These are phyloP conservation scores for Tychaedon coryphoeus DNA, from an alignment of 2,113 vertebrate genomes.

Conservation along the genomic window DNA sequence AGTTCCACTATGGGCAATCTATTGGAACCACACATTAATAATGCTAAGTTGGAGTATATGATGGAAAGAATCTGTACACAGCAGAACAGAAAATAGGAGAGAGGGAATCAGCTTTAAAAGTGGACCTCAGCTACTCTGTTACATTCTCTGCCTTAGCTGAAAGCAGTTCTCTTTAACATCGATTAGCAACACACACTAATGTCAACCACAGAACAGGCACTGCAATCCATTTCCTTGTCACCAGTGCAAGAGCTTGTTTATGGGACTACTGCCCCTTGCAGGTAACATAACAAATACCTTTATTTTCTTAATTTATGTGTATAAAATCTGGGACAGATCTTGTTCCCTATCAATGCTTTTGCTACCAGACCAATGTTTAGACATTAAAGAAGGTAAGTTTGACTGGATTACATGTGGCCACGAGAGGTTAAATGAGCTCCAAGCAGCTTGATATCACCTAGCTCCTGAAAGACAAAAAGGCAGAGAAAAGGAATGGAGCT, in stretches of 20 bases:
- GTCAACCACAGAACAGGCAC: neutral
- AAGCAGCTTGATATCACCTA: neutral
- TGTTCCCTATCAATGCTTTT: neutral
- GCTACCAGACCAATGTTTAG: neutral
- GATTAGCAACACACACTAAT: neutral
- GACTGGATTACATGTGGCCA: neutral
- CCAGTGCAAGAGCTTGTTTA: neutral
- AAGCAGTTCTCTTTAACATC: neutral
- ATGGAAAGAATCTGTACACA: neutral
- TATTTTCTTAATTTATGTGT: neutral
- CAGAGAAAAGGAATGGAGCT: neutral
- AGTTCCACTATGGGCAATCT: neutral
- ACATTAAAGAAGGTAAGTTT: neutral
- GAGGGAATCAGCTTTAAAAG: neutral
- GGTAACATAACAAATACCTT: neutral
- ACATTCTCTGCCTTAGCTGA: neutral
- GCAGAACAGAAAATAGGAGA: neutral
- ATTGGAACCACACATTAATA: neutral
- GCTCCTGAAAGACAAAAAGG: neutral
- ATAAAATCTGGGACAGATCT: neutral
- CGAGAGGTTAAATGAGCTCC: neutral
- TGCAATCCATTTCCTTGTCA: neutral
- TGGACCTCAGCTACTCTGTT: neutral
- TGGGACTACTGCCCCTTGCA: fast-evolving
- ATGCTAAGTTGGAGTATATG: neutral